Conservation (phyloP, 2,797 vertebrate genomes). For the Lagodon rhomboides region DNA sequence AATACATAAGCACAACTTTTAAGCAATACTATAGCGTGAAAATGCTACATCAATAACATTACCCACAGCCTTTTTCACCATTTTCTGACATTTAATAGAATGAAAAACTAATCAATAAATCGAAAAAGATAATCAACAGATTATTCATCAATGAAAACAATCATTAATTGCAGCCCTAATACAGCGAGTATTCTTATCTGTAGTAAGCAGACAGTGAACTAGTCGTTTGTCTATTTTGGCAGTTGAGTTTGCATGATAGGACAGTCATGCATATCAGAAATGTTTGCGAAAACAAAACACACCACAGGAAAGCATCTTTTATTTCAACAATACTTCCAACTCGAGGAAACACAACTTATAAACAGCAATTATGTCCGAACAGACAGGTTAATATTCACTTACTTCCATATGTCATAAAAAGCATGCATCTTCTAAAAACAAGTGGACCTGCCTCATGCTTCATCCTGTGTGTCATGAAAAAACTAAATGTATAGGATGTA, state of each 20-base stretch:
- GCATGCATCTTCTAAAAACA: neutral
- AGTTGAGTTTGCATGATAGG: neutral
- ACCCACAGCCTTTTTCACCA: neutral
- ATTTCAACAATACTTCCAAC: neutral
- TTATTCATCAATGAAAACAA: too few relatives aligned
- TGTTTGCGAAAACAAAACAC: neutral
- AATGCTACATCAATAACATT: neutral
- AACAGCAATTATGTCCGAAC: neutral
- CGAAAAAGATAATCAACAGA: too few relatives aligned
- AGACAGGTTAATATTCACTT: neutral
- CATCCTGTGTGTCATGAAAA: too few relatives aligned
- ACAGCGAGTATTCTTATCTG: neutral
- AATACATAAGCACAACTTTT: slow-evolving; percentile 8
- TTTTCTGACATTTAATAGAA: too few relatives aligned
- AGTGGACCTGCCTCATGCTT: neutral
- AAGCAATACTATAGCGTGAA: neutral
- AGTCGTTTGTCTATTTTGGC: neutral
- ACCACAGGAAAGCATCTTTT: neutral
- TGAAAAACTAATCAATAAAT: too few relatives aligned
- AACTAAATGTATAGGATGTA: too few relatives aligned
- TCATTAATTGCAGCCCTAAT: neutral
- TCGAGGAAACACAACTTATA: neutral
- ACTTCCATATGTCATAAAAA: neutral
- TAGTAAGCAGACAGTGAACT: neutral
- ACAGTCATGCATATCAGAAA: slow-evolving; percentile 2